Conservation (phyloP, 2,113 vertebrate genomes). For the Misgurnus anguillicaudatus region DNA sequence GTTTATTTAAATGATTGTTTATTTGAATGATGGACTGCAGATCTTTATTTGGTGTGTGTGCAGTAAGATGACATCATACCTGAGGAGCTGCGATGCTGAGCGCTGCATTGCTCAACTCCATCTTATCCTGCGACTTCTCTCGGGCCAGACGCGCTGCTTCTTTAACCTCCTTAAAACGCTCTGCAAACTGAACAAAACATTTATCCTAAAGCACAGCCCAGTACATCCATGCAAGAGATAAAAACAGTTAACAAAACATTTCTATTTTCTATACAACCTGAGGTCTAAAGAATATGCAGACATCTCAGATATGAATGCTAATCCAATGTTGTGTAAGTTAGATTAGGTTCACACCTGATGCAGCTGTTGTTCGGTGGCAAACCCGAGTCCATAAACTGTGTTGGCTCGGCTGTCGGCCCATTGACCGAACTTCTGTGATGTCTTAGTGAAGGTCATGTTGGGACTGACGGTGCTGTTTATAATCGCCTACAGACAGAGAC, state of each 20-base stretch:
- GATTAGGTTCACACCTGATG: constrained; percentile 79
- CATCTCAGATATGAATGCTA: no score
- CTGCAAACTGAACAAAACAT: constrained; percentile 67
- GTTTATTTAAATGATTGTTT: no score
- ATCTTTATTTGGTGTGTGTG: no score
- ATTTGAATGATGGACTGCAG: no score
- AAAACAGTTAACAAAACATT: no score
- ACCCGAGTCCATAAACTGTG: constrained; percentile 93
- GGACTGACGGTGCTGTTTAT: constrained; percentile 96
- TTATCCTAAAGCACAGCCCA: neutral
- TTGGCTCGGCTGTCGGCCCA: constrained; percentile 97
- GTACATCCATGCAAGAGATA: no score
- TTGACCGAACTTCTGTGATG: constrained; percentile 97
- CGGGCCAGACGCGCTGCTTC: constrained; percentile 89
- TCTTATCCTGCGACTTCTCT: constrained; percentile 95
- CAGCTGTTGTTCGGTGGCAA: constrained; percentile 93
- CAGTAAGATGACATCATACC: constrained; percentile 68
- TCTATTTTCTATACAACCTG: no score
- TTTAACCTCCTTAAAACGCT: constrained; percentile 84
- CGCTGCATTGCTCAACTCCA: constrained; percentile 86
- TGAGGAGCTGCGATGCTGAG: constrained; percentile 86
- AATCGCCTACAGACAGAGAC: constrained; percentile 79
- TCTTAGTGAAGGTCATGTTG: constrained; percentile 98
- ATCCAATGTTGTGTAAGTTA: no score
- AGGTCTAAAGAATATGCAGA: no score